phyloP scores from a whole-genome alignment of 2,888 invertebrate species.

The Eretmocerus hayati region DNA sequence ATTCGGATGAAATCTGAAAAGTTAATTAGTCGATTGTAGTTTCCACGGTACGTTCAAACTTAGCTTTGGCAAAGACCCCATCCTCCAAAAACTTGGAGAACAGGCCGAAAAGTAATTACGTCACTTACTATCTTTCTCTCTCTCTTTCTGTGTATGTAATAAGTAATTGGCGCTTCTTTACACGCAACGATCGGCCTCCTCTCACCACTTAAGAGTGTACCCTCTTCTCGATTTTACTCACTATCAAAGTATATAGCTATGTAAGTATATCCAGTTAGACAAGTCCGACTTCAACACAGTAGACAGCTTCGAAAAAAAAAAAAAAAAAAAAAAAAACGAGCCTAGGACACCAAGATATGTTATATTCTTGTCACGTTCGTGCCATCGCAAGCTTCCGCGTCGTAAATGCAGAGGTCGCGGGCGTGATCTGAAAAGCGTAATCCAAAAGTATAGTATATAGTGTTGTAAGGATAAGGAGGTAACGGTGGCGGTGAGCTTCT shows the following conservation, averaged over 20 bases:
- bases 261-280: no score
- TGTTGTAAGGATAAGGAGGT: slow-evolving; percentile 5
- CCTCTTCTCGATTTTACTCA: background rate
- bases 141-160: slow-evolving; percentile 20
- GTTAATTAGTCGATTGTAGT: slow-evolving; percentile 24
- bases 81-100: no score
- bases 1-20: slow-evolving; percentile 11
- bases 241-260: no score
- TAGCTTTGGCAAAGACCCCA: background rate
- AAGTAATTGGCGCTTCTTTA: slow-evolving; percentile 21
- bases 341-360: no score
- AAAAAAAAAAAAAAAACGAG: no score
- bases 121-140: no score
- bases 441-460: slow-evolving; percentile 4
- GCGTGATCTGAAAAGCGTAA: slow-evolving; percentile 23
- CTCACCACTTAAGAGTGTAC: background rate
- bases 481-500: no score
- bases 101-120: slow-evolving; percentile 26
- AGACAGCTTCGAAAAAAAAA: no score
- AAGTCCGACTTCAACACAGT: no score
- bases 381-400: slow-evolving; percentile 20
- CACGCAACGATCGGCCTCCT: slow-evolving; percentile 9
- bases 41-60: slow-evolving; percentile 7
- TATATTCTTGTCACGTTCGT: slow-evolving; percentile 18
- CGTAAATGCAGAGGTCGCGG: slow-evolving; percentile 20